These are phyloP conservation scores for Antidorcas marsupialis DNA, from an alignment of 2,113 vertebrate species.

Conservation along the genomic window DNA sequence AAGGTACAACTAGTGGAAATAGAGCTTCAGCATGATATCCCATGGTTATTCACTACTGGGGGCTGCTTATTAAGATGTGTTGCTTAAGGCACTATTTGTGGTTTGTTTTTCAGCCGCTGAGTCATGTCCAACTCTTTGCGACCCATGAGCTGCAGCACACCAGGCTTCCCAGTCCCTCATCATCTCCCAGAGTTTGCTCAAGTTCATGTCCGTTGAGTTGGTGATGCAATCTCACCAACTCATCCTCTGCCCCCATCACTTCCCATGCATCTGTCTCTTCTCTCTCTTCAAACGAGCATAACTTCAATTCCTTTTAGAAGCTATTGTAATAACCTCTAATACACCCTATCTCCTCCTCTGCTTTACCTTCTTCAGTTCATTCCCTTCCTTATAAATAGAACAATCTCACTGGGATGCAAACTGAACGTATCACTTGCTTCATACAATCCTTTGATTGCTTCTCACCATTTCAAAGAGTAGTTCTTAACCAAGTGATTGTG, in stretches of 20 bases:
- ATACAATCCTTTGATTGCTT: not conserved
- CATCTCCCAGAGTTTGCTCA: not conserved
- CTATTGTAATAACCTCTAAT: not conserved
- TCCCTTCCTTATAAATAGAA: not conserved
- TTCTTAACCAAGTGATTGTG: not conserved
- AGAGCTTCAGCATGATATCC: slow-evolving; percentile 11
- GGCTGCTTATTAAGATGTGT: slow-evolving; percentile 46
- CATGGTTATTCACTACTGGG: slow-evolving; percentile 46
- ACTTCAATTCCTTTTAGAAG: not conserved
- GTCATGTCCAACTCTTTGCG: not conserved
- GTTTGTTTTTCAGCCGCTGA: not conserved
- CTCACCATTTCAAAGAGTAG: not conserved
- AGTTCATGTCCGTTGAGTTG: not conserved
- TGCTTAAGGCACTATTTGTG: not conserved
- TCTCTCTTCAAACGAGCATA: not conserved
- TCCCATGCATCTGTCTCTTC: not conserved
- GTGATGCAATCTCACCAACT: not conserved
- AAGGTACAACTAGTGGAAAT: slow-evolving; percentile 18
- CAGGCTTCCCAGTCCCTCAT: not conserved
- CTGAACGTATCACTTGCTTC: not conserved
- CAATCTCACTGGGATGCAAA: not conserved
- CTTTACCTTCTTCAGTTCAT: not conserved
- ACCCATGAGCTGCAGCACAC: not conserved
- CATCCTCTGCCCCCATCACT: not conserved
- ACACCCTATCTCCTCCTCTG: not conserved